A percentile compares a stretch with the other conserved stretches of the same genome.
Evolutionary conservation across 2,797 vertebrate genomes (phyloP).

Genomic region (Liparis tanakae): DNA sequence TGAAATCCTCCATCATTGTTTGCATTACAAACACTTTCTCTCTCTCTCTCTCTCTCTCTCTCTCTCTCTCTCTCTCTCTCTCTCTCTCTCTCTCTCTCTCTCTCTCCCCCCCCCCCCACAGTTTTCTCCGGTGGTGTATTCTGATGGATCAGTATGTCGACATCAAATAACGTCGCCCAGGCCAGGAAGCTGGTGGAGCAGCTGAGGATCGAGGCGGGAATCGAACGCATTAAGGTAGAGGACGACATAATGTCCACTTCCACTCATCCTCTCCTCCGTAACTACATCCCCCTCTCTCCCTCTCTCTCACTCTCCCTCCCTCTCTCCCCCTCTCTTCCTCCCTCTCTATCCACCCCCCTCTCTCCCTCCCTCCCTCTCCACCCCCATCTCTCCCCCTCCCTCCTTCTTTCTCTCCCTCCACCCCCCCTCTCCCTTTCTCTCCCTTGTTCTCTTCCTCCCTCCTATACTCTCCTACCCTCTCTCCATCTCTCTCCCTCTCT

Average conservation of each 20-base stretch:
- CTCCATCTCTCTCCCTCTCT: neutral
- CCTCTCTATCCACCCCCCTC: too few relatives aligned
- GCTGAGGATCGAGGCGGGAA: slow-evolving; percentile 94
- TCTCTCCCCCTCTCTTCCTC: too few relatives aligned
- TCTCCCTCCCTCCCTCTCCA: neutral
- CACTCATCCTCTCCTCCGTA: neutral
- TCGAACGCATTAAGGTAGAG: slow-evolving; percentile 94
- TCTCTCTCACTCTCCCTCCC: neutral
- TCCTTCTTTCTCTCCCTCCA: neutral
- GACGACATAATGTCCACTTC: neutral
- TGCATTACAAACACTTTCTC: too few relatives aligned
- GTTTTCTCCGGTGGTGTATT: slow-evolving; percentile 80
- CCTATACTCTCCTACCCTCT: too few relatives aligned
- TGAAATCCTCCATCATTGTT: too few relatives aligned
- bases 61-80: neutral
- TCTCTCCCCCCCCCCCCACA: slow-evolving; percentile 16
- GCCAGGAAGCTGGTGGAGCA: slow-evolving; percentile 98
- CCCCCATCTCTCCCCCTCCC: neutral
- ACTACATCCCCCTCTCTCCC: neutral
- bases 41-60: neutral
- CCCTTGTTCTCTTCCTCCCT: neutral
- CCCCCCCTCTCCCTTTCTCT: neutral
- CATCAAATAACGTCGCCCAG: slow-evolving; percentile 96
- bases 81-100: neutral
- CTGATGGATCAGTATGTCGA: slow-evolving; percentile 96